A percentile compares a stretch with the other conserved stretches of the same genome.
Conservation (phyloP, 1,140 invertebrate genomes). For the Ylistrum balloti region DNA sequence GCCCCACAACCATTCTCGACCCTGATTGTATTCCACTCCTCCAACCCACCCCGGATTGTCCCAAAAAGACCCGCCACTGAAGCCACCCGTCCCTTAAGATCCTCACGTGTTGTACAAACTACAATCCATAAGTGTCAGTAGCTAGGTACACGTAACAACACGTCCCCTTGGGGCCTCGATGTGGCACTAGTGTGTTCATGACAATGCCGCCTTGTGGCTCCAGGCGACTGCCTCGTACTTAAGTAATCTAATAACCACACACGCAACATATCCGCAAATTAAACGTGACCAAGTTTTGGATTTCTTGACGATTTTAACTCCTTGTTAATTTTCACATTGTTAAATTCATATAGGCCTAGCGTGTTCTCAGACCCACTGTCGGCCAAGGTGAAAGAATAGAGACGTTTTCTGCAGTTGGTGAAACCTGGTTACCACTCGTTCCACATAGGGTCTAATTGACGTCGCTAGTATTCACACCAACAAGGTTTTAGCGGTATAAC, state of each 20-base stretch:
- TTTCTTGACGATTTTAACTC: conserved; percentile 35
- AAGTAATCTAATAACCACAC: conserved; percentile 15
- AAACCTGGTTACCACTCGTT: neutral
- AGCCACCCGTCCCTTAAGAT: neutral
- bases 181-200: conserved; percentile 1
- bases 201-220: neutral
- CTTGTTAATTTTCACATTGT: conserved; percentile 35
- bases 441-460: conserved; percentile 6
- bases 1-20: too few relatives aligned
- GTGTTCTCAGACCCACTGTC: conserved; percentile 31
- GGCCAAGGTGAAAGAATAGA: neutral
- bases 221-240: neutral
- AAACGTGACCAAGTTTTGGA: conserved; percentile 26
- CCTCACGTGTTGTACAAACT: neutral
- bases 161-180: neutral
- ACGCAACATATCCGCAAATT: conserved; percentile 38
- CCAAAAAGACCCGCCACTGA: neutral
- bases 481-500: conserved; percentile 12
- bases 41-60: neutral
- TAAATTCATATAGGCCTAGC: conserved; percentile 17
- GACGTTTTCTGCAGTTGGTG: conserved; percentile 30
- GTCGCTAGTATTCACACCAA: neutral
- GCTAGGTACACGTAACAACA: neutral
- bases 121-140: neutral
- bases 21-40: neutral